Conservation (phyloP, 2,888 invertebrate genomes). For the Drosophila antonietae region DNA sequence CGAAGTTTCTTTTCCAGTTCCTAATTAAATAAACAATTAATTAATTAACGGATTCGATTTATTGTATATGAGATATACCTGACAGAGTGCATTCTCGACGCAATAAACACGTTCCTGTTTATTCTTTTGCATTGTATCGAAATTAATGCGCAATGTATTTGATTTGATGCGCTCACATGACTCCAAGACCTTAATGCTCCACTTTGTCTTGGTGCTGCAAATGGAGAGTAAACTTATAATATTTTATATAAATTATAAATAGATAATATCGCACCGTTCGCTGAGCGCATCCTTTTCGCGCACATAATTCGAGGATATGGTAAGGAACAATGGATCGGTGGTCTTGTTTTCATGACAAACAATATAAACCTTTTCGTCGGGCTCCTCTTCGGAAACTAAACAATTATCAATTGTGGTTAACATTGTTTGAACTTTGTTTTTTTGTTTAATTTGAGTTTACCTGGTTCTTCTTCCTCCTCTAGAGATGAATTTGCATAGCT, state of each 20-base stretch:
- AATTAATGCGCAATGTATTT: slow-evolving; percentile 86
- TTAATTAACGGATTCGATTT: not conserved
- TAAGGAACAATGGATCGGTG: slow-evolving; percentile 85
- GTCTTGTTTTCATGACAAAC: slow-evolving; percentile 72
- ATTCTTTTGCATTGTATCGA: slow-evolving; percentile 87
- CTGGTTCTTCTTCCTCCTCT: slow-evolving; percentile 49
- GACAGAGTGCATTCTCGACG: slow-evolving; percentile 86
- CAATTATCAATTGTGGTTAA: not conserved
- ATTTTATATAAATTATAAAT: not conserved
- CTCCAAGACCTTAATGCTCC: slow-evolving; percentile 86
- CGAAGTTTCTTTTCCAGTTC: slow-evolving; percentile 85
- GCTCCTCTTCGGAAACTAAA: slow-evolving; percentile 83
- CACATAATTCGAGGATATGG: slow-evolving; percentile 85
- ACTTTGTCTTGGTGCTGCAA: slow-evolving; percentile 84
- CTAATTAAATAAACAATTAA: slow-evolving; percentile 60
- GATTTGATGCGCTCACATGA: slow-evolving; percentile 85
- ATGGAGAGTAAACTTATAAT: not conserved
- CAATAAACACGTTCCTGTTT: slow-evolving; percentile 87
- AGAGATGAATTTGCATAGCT: slow-evolving; percentile 56
- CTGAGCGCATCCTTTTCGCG: slow-evolving; percentile 86
- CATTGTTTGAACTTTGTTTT: not conserved
- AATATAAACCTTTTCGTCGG: slow-evolving; percentile 83
- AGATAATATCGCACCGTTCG: slow-evolving; percentile 72
- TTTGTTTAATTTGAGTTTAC: slow-evolving; percentile 7
- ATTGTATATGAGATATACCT: slow-evolving; percentile 80